Evolutionary conservation across 2,888 invertebrate species (phyloP), one percentile per base, ranked within the genome.

Genomic region (Lasioglossum leucozonium): DNA sequence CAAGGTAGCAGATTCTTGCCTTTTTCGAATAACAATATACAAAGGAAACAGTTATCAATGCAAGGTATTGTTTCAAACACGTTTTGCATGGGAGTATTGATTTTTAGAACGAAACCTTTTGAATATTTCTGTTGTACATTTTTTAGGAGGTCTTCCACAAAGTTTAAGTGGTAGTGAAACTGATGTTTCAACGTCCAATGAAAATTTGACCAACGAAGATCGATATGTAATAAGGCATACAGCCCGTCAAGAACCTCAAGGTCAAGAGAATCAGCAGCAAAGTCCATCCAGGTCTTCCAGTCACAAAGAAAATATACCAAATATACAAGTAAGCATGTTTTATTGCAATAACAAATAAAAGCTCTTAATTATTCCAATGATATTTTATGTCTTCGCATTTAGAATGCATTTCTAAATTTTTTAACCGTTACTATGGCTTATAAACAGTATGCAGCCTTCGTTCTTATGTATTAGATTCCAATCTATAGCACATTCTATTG

Each of bases 241-340:
- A 0, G 97, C 97, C 10, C 96, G 98, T 58, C 98, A 98, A 93
- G 98, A 98, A 94, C 98, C 98, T 0, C 98, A 98, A 95, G 98
- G 98, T 0, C 98, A 98, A 95, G 98, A 98, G 95, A 98, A 97
- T 95, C 96, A 96, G 85, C 96, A 96, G 88, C 93, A 95, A 93
- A 93, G 96, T 96, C 91, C 97, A 95, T 95, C 96, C 95, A 92
- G 97, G 95, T 94, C 96, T 95, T 96, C 95, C 89, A 93, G 94
- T 88, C 94, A 94, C 82, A 94, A 95, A 88, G 95, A 94, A 88
- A 95, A 95, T 79, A 93, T 94, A 93, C 94, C 94, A 91, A 94
- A 94, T 91, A 94, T 95, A 88, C 95, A 94, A 92, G 94, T 95
- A 72, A 69, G 22, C 37, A 26, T 34, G 11, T n/a, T 22, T 34